Base-by-base conservation (phyloP, 2,797 vertebrate species). In the Petrocephalus schoutedeni region DNA sequence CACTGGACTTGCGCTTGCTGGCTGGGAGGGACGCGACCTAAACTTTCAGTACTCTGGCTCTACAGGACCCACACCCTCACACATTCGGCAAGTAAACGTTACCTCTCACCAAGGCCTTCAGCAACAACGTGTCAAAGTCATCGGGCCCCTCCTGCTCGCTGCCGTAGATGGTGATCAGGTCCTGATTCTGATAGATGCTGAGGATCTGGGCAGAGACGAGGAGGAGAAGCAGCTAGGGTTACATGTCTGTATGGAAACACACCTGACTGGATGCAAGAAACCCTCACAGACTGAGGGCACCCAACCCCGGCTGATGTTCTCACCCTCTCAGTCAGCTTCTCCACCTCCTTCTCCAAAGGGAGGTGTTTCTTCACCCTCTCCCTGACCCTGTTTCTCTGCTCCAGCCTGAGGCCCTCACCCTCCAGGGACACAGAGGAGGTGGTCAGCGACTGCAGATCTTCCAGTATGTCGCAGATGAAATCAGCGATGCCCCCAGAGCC, bases 21-120 rank as follows among this genome's bases (percentile, higher is more conserved):
- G 96, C 97, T 97, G 90, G 19, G 41, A 9, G 19, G 77, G 14
- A 87, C 41, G 74, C 36, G 23, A 16, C 19, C 45, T 4, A 83
- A 53, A 53, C 16, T n/a, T 54, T 54, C 80, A 84, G 7, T 14
- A 12, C 49, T 21, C 80, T 49, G 9, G n/a, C 80, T 3, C 51
- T 23, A n/a, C 19, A 49, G 61, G 2, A 49, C 28, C 14, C 16
- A 23, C 14, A 67, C 53, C 85, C 51, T 51, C 58, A 56, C 58
- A 59, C 64, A 53, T 56, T 21, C 6, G 89, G 4, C 3, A 53
- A 28, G 41, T 80, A n/a, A 80, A 49, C n/a, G 28, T 93, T 89
- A 98, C 97, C 97, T 93, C 94, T 95, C 16, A 98, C 96, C 0
- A 98, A 94, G 0, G 97, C 94, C 93, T 94, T 96, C 59, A 98